Percentiles rank a stretch among this genome's conserved stretches.
Evolutionary conservation across 1,140 invertebrate genomes (phyloP).

Genomic region (Drosophila athabasca): DNA sequence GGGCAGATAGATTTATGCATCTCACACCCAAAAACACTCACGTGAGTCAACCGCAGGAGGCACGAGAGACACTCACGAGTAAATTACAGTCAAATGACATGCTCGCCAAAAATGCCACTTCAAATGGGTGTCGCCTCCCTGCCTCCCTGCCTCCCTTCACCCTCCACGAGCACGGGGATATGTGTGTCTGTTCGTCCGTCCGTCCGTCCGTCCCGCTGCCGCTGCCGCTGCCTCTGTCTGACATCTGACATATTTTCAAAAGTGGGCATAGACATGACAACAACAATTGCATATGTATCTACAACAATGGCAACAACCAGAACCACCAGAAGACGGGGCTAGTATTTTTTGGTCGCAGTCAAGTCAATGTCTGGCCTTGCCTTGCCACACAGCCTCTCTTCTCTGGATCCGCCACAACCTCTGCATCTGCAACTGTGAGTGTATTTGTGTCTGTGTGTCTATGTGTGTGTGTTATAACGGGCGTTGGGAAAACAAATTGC

Average conservation of each 20-base stretch:
- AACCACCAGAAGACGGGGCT: conserved; percentile 23
- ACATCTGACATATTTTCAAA: conserved; percentile 77
- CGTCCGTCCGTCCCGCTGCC: background rate
- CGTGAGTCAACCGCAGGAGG: conserved; percentile 20
- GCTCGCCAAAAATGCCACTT: conserved; percentile 78
- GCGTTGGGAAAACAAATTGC: conserved; percentile 80
- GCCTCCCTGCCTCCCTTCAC: conserved; percentile 1
- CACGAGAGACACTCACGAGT: conserved; percentile 55
- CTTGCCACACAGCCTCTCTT: conserved; percentile 32
- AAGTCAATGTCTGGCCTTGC: conserved; percentile 63
- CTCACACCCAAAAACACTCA: conserved; percentile 46
- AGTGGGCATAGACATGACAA: conserved; percentile 80
- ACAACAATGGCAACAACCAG: conserved; percentile 26
- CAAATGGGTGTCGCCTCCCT: conserved; percentile 35
- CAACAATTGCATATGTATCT: conserved; percentile 55
- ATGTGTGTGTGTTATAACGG: conserved; percentile 69
- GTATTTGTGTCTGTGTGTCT: conserved; percentile 7
- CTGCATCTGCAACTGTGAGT: too few relatives aligned
- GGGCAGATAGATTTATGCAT: conserved; percentile 69
- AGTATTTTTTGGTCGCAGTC: conserved; percentile 33
- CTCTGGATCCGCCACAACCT: conserved; percentile 14
- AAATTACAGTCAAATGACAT: conserved; percentile 80
- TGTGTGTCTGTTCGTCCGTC: conserved; percentile 3
- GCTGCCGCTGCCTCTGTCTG: conserved; percentile 27
- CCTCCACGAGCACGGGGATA: too few relatives aligned